Conservation (phyloP, 64 coral and sea anemone genomes). For the Stichodactyla mertensii region DNA sequence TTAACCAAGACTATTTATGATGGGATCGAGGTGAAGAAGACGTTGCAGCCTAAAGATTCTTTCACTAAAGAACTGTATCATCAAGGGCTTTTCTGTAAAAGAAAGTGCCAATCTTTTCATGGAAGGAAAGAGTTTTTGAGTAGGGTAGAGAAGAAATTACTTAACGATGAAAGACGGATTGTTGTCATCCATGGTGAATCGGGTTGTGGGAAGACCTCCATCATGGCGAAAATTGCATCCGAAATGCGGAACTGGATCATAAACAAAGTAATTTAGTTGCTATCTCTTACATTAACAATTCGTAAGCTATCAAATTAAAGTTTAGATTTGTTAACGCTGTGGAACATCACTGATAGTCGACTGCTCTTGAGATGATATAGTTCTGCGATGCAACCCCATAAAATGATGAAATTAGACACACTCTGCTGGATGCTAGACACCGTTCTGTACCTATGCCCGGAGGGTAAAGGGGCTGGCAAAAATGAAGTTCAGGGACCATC, state of each 20-base stretch:
- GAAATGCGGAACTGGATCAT: constrained; percentile 39
- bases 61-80: constrained; percentile 78
- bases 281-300: too few relatives aligned
- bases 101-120: constrained; percentile 78
- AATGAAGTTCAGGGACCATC: too few relatives aligned
- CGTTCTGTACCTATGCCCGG: too few relatives aligned
- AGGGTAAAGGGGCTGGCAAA: too few relatives aligned
- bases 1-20: constrained; percentile 60
- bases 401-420: too few relatives aligned
- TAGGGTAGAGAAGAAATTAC: constrained; percentile 39
- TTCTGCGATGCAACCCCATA: too few relatives aligned
- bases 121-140: constrained; percentile 73
- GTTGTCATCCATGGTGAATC: constrained; percentile 81
- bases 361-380: too few relatives aligned
- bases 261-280: neutral
- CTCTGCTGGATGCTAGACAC: too few relatives aligned
- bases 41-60: constrained; percentile 40
- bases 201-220: constrained; percentile 90
- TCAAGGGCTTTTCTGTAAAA: constrained; percentile 85
- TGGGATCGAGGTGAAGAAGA: constrained; percentile 55
- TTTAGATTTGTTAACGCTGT: too few relatives aligned
- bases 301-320: too few relatives aligned
- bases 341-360: too few relatives aligned
- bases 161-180: constrained; percentile 22
- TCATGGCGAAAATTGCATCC: constrained; percentile 72